Percentiles rank a stretch among this genome's conserved stretches.
Conservation (phyloP, 2,797 vertebrate genomes). For the Alca torda region DNA sequence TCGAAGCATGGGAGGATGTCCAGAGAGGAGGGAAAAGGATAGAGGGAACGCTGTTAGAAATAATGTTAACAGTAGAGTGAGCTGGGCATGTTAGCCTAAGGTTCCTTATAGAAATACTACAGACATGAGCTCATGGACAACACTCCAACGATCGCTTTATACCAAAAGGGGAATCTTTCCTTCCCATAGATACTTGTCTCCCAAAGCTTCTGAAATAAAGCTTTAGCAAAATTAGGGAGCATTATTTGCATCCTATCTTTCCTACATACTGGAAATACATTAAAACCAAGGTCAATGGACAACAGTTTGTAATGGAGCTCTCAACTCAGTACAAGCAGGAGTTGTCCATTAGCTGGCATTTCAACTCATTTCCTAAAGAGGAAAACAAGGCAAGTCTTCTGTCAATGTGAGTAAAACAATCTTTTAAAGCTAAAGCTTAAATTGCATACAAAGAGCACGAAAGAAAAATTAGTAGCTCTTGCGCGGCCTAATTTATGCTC, state of each 20-base stretch:
- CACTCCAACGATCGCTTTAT: background rate
- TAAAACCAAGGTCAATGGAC: background rate
- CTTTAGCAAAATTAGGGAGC: background rate
- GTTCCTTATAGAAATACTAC: background rate
- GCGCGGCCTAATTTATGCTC: background rate
- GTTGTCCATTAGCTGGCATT: background rate
- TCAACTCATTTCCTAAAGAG: background rate
- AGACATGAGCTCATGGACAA: background rate
- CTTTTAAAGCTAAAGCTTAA: background rate
- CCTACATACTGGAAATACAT: background rate
- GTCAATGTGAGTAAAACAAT: background rate
- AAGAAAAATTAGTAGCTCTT: background rate
- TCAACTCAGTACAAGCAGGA: background rate
- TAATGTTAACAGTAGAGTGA: background rate
- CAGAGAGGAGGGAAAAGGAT: background rate
- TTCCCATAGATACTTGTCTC: background rate
- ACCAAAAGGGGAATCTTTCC: background rate
- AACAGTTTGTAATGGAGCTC: background rate
- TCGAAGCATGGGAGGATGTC: background rate
- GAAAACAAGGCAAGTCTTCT: background rate
- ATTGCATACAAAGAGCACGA: background rate
- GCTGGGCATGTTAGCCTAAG: background rate
- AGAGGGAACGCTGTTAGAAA: background rate
- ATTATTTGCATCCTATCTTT: background rate
- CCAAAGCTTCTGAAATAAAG: background rate